phyloP scores from a whole-genome alignment of 2,113 vertebrate species.

The Scomber japonicus region DNA sequence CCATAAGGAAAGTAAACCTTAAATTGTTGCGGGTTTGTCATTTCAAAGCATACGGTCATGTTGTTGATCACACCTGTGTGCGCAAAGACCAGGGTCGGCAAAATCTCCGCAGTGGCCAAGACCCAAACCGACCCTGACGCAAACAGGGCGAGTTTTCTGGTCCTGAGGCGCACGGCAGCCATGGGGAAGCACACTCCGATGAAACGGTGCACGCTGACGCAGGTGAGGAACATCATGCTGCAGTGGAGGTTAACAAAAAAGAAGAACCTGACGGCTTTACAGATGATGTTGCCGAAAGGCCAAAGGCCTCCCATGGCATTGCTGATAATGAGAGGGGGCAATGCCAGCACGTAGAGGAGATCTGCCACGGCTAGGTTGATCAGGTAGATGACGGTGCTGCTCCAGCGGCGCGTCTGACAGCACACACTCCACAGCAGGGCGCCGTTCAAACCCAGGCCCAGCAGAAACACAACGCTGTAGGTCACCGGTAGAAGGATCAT shows the following conservation, averaged over 20 bases:
- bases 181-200: slow-evolving; percentile 76
- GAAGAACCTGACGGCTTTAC: slow-evolving; percentile 72
- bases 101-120: slow-evolving; percentile 60
- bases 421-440: slow-evolving; percentile 65
- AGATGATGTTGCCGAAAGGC: slow-evolving; percentile 75
- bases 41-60: slow-evolving; percentile 72
- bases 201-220: slow-evolving; percentile 79
- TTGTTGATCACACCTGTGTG: slow-evolving; percentile 54
- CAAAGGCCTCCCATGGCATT: slow-evolving; percentile 62
- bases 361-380: slow-evolving; percentile 76
- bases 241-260: slow-evolving; percentile 78
- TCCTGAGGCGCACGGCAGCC: slow-evolving; percentile 51
- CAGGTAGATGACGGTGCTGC: slow-evolving; percentile 70
- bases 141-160: slow-evolving; percentile 35
- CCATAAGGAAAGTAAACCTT: slow-evolving; percentile 65
- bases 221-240: slow-evolving; percentile 78
- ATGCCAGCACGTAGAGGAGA: slow-evolving; percentile 73
- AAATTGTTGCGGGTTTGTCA: slow-evolving; percentile 51
- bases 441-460: slow-evolving; percentile 75
- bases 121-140: slow-evolving; percentile 52
- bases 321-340: slow-evolving; percentile 77
- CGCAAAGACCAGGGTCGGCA: slow-evolving; percentile 71
- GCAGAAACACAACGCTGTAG: slow-evolving; percentile 72
- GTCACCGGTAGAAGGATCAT: slow-evolving; percentile 66
- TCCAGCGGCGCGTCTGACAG: slow-evolving; percentile 57